Conservation (phyloP, 2,113 vertebrate genomes). For the Cacatua alba region DNA sequence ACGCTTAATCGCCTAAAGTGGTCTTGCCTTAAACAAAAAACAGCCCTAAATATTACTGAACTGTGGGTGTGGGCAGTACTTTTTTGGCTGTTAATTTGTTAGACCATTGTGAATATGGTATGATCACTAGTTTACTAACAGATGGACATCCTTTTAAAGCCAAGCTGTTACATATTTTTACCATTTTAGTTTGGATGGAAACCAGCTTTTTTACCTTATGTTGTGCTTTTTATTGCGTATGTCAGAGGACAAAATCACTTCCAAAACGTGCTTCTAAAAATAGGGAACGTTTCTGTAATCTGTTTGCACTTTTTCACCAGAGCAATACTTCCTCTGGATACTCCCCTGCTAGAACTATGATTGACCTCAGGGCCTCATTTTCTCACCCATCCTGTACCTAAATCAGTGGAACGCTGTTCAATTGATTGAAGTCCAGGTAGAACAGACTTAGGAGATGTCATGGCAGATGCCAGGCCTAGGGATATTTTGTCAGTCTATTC, state of each 20-base stretch:
- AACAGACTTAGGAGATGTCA: slow-evolving; percentile 15
- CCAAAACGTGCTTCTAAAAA: background rate
- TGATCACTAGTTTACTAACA: slow-evolving; percentile 14
- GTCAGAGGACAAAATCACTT: background rate
- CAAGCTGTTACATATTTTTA: slow-evolving; percentile 12
- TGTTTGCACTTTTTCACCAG: background rate
- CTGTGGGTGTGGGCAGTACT: background rate
- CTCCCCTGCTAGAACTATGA: background rate
- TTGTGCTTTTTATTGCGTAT: slow-evolving; percentile 1
- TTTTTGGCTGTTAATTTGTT: background rate
- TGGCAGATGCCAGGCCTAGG: slow-evolving; percentile 21
- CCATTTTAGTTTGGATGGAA: slow-evolving; percentile 3
- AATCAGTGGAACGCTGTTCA: background rate
- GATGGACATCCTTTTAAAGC: slow-evolving; percentile 12
- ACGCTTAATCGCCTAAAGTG: background rate
- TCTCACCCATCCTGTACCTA: background rate
- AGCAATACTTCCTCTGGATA: background rate
- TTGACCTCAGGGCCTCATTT: background rate
- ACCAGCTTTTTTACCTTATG: slow-evolving; percentile 2
- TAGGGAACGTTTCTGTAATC: background rate
- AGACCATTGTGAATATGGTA: background rate
- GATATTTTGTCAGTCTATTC: slow-evolving; percentile 10
- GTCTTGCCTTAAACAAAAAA: background rate
- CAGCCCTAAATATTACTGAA: background rate
- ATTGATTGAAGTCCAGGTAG: slow-evolving; percentile 17